These are phyloP conservation scores for Scaptomyza cyrtandrae DNA, from an alignment of 2,888 invertebrate species.

Conservation along the genomic window DNA sequence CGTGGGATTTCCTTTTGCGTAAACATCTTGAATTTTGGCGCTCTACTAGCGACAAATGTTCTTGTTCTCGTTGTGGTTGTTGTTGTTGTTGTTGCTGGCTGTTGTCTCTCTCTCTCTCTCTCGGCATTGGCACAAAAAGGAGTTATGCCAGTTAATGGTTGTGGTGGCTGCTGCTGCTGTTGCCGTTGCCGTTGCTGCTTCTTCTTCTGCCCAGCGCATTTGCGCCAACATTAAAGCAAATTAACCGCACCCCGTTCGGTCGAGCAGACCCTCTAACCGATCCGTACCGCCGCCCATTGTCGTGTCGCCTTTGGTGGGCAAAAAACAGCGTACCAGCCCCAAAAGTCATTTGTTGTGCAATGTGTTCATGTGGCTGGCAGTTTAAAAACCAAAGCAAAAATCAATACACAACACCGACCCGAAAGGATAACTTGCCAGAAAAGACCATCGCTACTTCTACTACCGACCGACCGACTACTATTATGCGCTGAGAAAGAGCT, in stretches of 20 bases:
- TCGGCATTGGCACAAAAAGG: slow-evolving; percentile 53
- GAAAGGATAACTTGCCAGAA: slow-evolving; percentile 47
- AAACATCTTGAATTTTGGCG: slow-evolving; percentile 83
- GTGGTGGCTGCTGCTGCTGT: slow-evolving; percentile 32
- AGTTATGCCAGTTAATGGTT: slow-evolving; percentile 62
- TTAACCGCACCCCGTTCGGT: slow-evolving; percentile 78
- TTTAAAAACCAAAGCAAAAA: slow-evolving; percentile 79
- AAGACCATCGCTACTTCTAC: slow-evolving; percentile 11
- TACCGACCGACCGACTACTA: background rate
- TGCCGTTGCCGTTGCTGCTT: slow-evolving; percentile 13
- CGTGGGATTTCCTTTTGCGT: slow-evolving; percentile 84
- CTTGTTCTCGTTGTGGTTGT: slow-evolving; percentile 37
- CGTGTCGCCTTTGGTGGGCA: background rate
- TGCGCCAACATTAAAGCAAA: slow-evolving; percentile 81
- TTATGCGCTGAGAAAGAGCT: background rate
- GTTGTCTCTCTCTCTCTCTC: too few relatives aligned
- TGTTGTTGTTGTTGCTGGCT: slow-evolving; percentile 33
- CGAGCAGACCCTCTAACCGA: slow-evolving; percentile 1
- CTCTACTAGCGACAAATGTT: slow-evolving; percentile 60
- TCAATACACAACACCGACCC: slow-evolving; percentile 72
- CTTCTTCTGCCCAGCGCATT: slow-evolving; percentile 46
- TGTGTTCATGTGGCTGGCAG: slow-evolving; percentile 80
- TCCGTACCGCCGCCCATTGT: background rate
- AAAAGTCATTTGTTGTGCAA: slow-evolving; percentile 83
- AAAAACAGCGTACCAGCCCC: slow-evolving; percentile 50